These are phyloP conservation scores for Spheniscus humboldti DNA, from an alignment of 2,797 vertebrate species.

Conservation along the genomic window DNA sequence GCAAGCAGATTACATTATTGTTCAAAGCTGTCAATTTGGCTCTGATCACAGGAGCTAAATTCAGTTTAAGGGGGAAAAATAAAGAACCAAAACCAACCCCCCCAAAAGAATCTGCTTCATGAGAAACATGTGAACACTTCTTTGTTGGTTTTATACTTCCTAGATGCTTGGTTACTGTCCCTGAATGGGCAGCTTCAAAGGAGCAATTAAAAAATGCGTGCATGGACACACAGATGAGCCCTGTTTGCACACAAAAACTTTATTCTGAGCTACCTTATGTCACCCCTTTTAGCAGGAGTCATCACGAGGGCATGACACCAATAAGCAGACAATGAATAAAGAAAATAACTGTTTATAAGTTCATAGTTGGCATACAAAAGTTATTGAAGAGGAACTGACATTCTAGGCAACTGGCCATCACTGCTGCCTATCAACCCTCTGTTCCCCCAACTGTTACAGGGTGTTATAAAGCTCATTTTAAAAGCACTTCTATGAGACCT, in stretches of 20 bases:
- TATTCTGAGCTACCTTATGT: conserved; percentile 74
- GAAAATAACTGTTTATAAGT: conserved; percentile 70
- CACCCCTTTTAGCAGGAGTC: conserved; percentile 71
- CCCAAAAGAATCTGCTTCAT: conserved; percentile 39
- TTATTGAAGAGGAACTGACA: conserved; percentile 68
- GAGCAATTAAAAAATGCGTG: conserved; percentile 69
- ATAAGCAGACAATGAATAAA: conserved; percentile 73
- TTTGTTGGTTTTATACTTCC: conserved; percentile 70
- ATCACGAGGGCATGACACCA: conserved; percentile 66
- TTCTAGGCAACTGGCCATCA: conserved; percentile 41
- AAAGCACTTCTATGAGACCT: background rate
- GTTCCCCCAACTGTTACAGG: background rate
- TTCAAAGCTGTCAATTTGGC: conserved; percentile 30
- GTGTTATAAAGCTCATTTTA: background rate
- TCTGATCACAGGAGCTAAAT: conserved; percentile 43
- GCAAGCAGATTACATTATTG: conserved; percentile 4
- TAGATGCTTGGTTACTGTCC: conserved; percentile 66
- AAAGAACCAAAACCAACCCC: background rate
- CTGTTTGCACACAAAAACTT: conserved; percentile 70
- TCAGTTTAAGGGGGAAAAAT: background rate
- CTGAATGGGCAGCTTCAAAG: conserved; percentile 68
- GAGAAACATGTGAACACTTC: conserved; percentile 63
- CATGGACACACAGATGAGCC: conserved; percentile 66
- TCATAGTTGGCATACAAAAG: conserved; percentile 65
- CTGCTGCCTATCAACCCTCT: conserved; percentile 18